Percentiles rank a stretch among this genome's conserved stretches.
Evolutionary conservation across 1,140 invertebrate genomes (phyloP).

Genomic region (Drosophila mayri): DNA sequence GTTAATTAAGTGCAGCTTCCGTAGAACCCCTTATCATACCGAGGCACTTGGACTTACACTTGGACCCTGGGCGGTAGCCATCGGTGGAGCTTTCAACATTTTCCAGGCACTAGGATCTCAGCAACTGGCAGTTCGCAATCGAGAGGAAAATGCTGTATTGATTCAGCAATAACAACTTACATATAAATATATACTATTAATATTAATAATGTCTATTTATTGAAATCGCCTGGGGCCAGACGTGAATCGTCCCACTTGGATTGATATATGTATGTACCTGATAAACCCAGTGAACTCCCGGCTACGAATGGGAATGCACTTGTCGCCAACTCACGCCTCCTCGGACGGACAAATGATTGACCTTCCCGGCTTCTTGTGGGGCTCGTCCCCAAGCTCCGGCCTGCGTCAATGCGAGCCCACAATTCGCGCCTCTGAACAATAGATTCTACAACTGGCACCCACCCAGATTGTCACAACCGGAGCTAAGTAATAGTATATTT

Average conservation of each 20-base stretch:
- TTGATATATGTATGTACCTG: slow-evolving; percentile 22
- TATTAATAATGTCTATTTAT: slow-evolving; percentile 40
- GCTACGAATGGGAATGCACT: slow-evolving; percentile 21
- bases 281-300: slow-evolving; percentile 32
- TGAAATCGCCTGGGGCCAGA: slow-evolving; percentile 48
- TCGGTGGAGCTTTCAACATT: slow-evolving; percentile 51
- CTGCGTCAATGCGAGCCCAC: slow-evolving; percentile 40
- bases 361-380: slow-evolving; percentile 32
- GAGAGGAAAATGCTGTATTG: slow-evolving; percentile 27
- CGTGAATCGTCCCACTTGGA: slow-evolving; percentile 29
- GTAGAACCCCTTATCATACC: slow-evolving; percentile 44
- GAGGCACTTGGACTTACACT: slow-evolving; percentile 45
- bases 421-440: slow-evolving; percentile 19
- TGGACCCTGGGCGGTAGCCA: slow-evolving; percentile 45
- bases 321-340: slow-evolving; percentile 5
- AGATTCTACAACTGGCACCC: slow-evolving; percentile 6
- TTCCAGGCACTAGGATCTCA: slow-evolving; percentile 62
- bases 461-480: slow-evolving; percentile 23
- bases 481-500: slow-evolving; percentile 1
- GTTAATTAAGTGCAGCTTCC: slow-evolving; percentile 26
- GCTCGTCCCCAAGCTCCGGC: slow-evolving; percentile 34
- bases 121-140: slow-evolving; percentile 24
- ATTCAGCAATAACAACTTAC: slow-evolving; percentile 12
- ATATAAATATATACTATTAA: slow-evolving; percentile 35
- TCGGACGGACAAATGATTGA: slow-evolving; percentile 17